Percentiles rank a stretch among this genome's conserved stretches.
Conservation (phyloP, 2,888 invertebrate species). For the Brachypterus glaber region DNA sequence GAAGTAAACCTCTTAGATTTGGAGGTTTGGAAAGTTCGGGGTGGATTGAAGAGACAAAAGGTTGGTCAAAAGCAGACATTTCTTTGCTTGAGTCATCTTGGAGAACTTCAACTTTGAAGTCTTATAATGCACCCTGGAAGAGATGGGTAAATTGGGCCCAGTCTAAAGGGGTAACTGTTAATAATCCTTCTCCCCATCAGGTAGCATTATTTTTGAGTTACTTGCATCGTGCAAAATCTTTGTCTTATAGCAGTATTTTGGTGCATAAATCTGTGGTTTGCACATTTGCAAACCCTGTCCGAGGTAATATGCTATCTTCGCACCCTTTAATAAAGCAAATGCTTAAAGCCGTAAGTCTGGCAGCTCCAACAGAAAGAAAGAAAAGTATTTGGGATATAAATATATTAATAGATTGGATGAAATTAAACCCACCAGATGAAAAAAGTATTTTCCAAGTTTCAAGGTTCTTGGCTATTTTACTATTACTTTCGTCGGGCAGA, state of each 20-base stretch:
- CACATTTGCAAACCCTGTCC: slow-evolving; percentile 18
- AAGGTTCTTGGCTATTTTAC: no score
- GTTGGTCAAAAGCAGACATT: slow-evolving; percentile 19
- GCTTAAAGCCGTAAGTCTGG: slow-evolving; percentile 8
- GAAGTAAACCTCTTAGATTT: slow-evolving; percentile 9
- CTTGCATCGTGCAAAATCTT: slow-evolving; percentile 16
- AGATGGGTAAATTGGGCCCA: slow-evolving; percentile 9
- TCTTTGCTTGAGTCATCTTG: slow-evolving; percentile 14
- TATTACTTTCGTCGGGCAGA: slow-evolving; percentile 14
- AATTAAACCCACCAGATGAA: background rate
- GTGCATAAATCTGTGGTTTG: slow-evolving; percentile 24
- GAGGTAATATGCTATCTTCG: no score
- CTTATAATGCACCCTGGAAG: slow-evolving; percentile 20
- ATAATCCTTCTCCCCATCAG: slow-evolving; percentile 8
- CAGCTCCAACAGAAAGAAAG: background rate
- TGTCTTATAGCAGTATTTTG: slow-evolving; percentile 19
- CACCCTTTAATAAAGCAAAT: slow-evolving; percentile 11
- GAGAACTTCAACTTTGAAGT: slow-evolving; percentile 15
- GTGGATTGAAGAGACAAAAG: slow-evolving; percentile 19
- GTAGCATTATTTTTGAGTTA: slow-evolving; percentile 14
- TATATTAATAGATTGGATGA: slow-evolving; percentile 10
- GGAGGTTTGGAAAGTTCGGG: slow-evolving; percentile 26
- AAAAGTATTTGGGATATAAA: slow-evolving; percentile 13
- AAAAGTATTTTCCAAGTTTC: no score
- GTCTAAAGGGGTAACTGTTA: slow-evolving; percentile 3